phyloP scores from a whole-genome alignment of 2,888 invertebrate genomes.

The Folsomia candida region DNA sequence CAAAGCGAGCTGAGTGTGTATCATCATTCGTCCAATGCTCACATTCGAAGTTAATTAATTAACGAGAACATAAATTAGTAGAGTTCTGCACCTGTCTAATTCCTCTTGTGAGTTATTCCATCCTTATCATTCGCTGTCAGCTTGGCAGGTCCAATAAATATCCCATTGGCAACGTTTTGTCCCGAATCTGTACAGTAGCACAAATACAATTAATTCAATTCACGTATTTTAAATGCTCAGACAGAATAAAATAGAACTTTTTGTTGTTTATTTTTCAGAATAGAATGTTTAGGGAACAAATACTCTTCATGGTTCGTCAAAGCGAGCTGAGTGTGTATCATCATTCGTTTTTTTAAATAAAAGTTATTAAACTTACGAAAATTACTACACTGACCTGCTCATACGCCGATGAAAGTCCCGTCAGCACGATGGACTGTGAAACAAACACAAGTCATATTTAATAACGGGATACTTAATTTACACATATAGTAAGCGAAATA shows the following conservation, averaged over 20 bases:
- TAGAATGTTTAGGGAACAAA: constrained; percentile 37
- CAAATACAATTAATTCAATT: background rate
- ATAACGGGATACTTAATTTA: too few species aligned
- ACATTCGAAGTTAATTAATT: constrained; percentile 5
- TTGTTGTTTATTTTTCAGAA: constrained; percentile 8
- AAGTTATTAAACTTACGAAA: too few species aligned
- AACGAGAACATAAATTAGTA: background rate
- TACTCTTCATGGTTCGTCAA: constrained; percentile 42
- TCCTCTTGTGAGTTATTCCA: too few species aligned
- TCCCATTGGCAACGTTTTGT: background rate
- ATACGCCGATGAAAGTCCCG: too few species aligned
- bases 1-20: constrained; percentile 40
- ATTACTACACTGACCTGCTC: too few species aligned
- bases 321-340: constrained; percentile 48
- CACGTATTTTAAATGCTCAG: too few species aligned
- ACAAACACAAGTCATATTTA: constrained; percentile 2
- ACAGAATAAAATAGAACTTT: too few species aligned
- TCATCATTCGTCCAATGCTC: constrained; percentile 26
- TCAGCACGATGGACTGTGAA: too few species aligned
- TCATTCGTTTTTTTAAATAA: too few species aligned
- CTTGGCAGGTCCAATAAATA: background rate
- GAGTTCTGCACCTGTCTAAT: too few species aligned
- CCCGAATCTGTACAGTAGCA: too few species aligned
- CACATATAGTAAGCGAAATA: too few species aligned
- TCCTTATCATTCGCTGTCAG: background rate